A percentile compares a stretch with the other conserved stretches of the same genome.
Conservation (phyloP, 2,888 invertebrate species). For the Sisyra terminalis region DNA sequence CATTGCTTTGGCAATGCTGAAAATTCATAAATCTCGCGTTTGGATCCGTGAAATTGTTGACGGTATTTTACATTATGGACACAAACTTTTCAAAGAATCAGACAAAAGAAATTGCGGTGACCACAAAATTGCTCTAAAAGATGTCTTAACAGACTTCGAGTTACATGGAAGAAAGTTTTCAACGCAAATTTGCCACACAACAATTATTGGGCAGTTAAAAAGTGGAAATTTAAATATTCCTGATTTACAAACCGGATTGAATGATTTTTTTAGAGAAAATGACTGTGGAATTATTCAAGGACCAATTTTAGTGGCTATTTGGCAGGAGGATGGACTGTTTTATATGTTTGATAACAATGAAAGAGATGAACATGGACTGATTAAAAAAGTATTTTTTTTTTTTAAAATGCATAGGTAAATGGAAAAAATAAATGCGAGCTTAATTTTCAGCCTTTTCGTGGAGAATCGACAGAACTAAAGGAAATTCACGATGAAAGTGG, state of each 20-base stretch:
- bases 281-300: conserved; percentile 25
- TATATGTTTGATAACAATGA: conserved; percentile 30
- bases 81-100: conserved; percentile 21
- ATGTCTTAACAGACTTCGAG: conserved; percentile 16
- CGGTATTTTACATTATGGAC: conserved; percentile 23
- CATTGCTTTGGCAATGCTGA: conserved; percentile 22
- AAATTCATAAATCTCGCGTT: conserved; percentile 20
- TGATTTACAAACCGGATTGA: conserved; percentile 22
- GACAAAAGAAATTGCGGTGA: conserved; percentile 10
- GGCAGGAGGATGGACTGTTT: conserved; percentile 24
- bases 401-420: background rate
- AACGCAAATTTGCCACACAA: conserved; percentile 20
- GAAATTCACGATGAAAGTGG: background rate
- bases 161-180: conserved; percentile 18
- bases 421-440: background rate
- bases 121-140: conserved; percentile 12
- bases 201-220: conserved; percentile 22
- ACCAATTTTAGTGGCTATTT: conserved; percentile 24
- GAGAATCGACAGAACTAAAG: background rate
- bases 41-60: conserved; percentile 25
- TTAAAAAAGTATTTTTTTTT: background rate
- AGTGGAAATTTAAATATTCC: conserved; percentile 20
- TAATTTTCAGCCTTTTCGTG: conserved; percentile 3
- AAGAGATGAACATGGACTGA: conserved; percentile 21
- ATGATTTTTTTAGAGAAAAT: conserved; percentile 21